Percentiles rank a stretch among this genome's conserved stretches.
Conservation (phyloP, 2,113 vertebrate species). For the Malurus cyaneus region DNA sequence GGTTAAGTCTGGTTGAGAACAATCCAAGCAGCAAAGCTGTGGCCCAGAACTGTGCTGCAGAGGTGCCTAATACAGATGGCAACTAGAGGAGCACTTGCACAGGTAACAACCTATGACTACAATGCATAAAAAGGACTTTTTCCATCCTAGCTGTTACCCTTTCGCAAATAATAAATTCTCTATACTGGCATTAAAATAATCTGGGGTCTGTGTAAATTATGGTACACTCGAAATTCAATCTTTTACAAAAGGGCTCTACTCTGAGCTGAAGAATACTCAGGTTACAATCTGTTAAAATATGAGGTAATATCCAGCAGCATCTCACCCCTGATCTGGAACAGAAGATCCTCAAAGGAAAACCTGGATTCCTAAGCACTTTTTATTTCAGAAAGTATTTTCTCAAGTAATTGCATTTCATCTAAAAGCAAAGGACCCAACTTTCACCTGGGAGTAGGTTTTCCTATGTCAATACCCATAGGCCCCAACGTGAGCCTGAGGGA, state of each 20-base stretch:
- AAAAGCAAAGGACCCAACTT: not conserved
- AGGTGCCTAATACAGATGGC: not conserved
- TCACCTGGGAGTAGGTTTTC: not conserved
- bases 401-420: not conserved
- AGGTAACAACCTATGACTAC: not conserved
- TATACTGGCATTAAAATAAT: not conserved
- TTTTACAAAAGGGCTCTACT: not conserved
- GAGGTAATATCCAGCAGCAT: not conserved
- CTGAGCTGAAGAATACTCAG: not conserved
- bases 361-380: not conserved
- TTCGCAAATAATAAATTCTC: not conserved
- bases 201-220: not conserved
- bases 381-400: not conserved
- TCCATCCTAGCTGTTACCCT: not conserved
- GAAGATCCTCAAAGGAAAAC: not conserved
- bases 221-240: not conserved
- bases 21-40: not conserved
- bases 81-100: not conserved
- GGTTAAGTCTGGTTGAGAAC: too few relatives aligned
- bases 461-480: not conserved
- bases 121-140: not conserved
- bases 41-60: not conserved
- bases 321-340: not conserved
- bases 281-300: not conserved
- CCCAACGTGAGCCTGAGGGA: rapidly evolving